Evolutionary conservation across 2,797 vertebrate genomes (phyloP).

Genomic region (Crypturellus tataupa): DNA sequence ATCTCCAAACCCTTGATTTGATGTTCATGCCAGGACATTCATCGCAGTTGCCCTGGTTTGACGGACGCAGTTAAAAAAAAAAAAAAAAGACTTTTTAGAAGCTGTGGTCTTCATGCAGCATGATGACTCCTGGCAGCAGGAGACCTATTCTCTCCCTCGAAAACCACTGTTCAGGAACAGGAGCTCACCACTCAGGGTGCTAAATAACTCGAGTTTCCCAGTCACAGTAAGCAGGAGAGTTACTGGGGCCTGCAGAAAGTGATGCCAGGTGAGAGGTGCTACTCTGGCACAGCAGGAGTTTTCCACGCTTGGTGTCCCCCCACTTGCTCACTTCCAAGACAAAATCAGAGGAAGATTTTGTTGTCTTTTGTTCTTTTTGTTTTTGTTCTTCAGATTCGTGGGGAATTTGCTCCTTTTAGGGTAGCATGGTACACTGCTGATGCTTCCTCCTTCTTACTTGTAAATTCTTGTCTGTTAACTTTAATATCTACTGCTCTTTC

Average conservation of each 20-base stretch:
- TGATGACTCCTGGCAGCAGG: neutral
- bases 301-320: neutral
- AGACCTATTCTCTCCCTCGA: neutral
- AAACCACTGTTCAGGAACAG: neutral
- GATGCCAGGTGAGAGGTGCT: neutral
- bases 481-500: neutral
- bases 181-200: neutral
- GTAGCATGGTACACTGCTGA: neutral
- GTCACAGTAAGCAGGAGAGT: rapidly evolving
- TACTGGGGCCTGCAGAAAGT: neutral
- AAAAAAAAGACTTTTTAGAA: neutral
- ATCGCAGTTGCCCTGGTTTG: neutral
- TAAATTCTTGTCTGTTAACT: neutral
- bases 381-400: neutral
- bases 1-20: neutral
- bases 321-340: neutral
- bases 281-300: neutral
- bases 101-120: neutral
- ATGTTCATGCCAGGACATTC: neutral
- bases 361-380: no score
- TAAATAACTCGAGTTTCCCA: neutral
- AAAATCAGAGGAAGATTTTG: neutral
- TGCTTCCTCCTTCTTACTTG: neutral
- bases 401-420: neutral
- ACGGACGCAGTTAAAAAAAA: neutral